Evolutionary conservation across 2,113 vertebrate species (phyloP), one percentile per base, ranked within the genome.

Genomic region (Synodontis membranacea): DNA sequence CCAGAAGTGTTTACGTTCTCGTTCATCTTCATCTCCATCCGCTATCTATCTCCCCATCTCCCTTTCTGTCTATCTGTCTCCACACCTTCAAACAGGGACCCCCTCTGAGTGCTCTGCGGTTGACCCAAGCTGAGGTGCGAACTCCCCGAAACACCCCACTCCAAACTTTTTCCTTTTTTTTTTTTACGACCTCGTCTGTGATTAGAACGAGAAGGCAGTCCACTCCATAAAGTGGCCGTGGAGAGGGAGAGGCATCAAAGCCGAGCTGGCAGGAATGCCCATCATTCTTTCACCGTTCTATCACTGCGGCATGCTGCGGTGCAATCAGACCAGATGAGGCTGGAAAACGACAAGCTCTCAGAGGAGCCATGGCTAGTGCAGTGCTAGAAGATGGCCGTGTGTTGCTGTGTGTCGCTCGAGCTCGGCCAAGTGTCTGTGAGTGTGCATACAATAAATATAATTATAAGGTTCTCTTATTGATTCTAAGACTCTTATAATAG

Each of bases 261-360:
- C 75, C 83, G 88, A 90, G 90, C 90, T 90, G 92, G 88, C 89
- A 92, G 92, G 93, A 94, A 93, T 93, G 92, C 91, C 88, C 80
- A 89, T 88, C 89, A 89, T 92, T 93, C 92, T 23, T 76, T 66
- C n/a, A 7, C 52, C 92, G 92, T 83, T 91, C 92, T 93, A 92
- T 93, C 91, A 90, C 91, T 84, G 48, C 83, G 80, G 82, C 88
- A 86, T 89, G 92, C 79, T 79, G 83, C 91, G 89, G 82, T 86
- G 89, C 92, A 86, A 92, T 93, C 92, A 92, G 89, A 90, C 88
- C 90, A 90, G 92, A 92, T 87, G 86, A 88, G 85, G 88, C 86
- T 70, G 68, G 88, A 89, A 68, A 81, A 66, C 5, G 56, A 84
- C 66, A 28, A 66, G 80, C 70, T 82, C 87, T 86, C 72, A 44